A percentile compares a stretch with the other conserved stretches of the same genome.
Conservation (phyloP, 1,140 invertebrate species). For the Zaprionus capensis region DNA sequence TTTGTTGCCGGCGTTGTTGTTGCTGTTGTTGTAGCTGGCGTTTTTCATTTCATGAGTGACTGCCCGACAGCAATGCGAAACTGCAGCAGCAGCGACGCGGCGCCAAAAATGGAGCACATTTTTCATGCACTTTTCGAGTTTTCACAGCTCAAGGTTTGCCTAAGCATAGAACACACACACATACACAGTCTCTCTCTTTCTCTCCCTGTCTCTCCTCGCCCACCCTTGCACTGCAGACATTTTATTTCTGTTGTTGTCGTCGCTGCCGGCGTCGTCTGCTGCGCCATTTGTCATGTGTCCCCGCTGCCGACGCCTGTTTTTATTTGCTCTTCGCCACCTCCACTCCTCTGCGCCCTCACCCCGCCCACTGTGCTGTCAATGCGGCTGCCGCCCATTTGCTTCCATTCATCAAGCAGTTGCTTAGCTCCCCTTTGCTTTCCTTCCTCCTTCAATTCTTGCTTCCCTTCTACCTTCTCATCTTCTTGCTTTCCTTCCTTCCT, state of each 20-base stretch:
- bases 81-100: slow-evolving; percentile 54
- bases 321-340: slow-evolving; percentile 58
- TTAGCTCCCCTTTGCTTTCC: slow-evolving; percentile 24
- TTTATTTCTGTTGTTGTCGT: slow-evolving; percentile 58
- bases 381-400: slow-evolving; percentile 31
- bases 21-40: slow-evolving; percentile 39
- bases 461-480: slow-evolving; percentile 2
- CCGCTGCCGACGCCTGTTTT: slow-evolving; percentile 54
- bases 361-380: slow-evolving; percentile 3
- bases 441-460: slow-evolving; percentile 25
- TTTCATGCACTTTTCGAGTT: slow-evolving; percentile 54
- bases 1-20: slow-evolving; percentile 29
- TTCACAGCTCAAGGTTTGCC: slow-evolving; percentile 73
- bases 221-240: slow-evolving; percentile 66
- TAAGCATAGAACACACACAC: slow-evolving; percentile 41
- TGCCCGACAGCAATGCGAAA: slow-evolving; percentile 79
- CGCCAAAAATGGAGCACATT: slow-evolving; percentile 76
- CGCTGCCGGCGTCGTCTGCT: slow-evolving; percentile 43
- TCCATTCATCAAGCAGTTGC: slow-evolving; percentile 51
- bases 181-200: background rate
- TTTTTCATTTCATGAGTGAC: slow-evolving; percentile 80
- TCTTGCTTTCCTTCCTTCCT: background rate
- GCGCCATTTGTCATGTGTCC: slow-evolving; percentile 80
- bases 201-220: background rate
- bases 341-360: slow-evolving; percentile 17